Percentiles rank a stretch among this genome's conserved stretches.
These are phyloP conservation scores for Pogonomyrmex barbatus DNA, from an alignment of 1,140 invertebrate genomes.

Conservation along the genomic window DNA sequence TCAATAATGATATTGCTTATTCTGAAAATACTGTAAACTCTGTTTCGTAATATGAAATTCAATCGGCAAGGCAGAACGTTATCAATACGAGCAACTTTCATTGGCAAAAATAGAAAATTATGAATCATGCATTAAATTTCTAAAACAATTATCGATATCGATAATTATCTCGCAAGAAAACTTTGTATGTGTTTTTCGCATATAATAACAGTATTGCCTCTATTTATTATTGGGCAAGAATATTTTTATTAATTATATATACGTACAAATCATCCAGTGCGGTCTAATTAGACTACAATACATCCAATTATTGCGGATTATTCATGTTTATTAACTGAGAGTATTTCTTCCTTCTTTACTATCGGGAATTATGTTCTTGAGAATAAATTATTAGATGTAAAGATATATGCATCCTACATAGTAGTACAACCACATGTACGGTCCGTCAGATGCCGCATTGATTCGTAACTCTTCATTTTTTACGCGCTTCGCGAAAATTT, in stretches of 20 bases:
- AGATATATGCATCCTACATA: background rate
- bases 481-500: background rate
- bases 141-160: background rate
- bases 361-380: background rate
- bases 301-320: background rate
- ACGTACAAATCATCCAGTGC: background rate
- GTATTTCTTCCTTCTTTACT: background rate
- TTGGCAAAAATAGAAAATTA: background rate
- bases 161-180: background rate
- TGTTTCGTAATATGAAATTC: background rate
- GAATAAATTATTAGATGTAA: background rate
- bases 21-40: background rate
- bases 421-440: constrained; percentile 22
- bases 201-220: background rate
- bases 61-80: background rate
- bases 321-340: background rate
- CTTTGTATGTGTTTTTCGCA: background rate
- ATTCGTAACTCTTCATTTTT: background rate
- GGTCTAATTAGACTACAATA: background rate
- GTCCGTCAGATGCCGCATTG: background rate
- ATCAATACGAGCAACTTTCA: background rate
- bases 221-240: background rate
- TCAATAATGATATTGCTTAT: background rate
- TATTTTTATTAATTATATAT: background rate
- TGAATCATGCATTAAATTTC: background rate